Evolutionary conservation across 1,140 invertebrate species (phyloP), one percentile per base, ranked within the genome.

Genomic region (Aethina tumida): DNA sequence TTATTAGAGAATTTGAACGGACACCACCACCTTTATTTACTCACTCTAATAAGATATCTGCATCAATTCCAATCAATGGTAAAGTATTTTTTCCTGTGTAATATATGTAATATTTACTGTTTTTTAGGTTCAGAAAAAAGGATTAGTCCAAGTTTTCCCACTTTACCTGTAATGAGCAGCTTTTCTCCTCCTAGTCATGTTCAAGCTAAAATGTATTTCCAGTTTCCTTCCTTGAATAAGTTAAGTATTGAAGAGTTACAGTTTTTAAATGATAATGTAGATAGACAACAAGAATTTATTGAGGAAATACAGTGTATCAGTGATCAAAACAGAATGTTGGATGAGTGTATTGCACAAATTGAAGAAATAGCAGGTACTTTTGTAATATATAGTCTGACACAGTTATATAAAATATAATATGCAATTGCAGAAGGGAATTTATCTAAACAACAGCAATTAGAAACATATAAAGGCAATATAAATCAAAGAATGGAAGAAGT

Each of bases 1-100:
- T 84, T 24, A 81, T 81, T 38, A 63, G 81, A 50, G 81, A 84
- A 59, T 81, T 83, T 48, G 76, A 80, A 57, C 71, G 74, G 52
- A 72, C 71, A 55, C 74, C 75, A 25, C 74, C 74, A 2, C 59
- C 62, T 35, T 50, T 71, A 37, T 35, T 59, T 41, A 59, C 63
- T 38, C 64, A 69, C 5, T 30, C 27, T 45, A 61, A 54, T 44
- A 60, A 57, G 18, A 50, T 57, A 30, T 52, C 53, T 6, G 50
- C 63, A 22, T 56, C 57, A 35, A 49, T 62, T 25, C 42, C 59
- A 40, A 58, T 61, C 30, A 56, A 53, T 65, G 67, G 66, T 67
- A 57, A 41, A 35, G 35, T 17, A 30, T 33, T 24, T 15, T 5
- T 29, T 14, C 28, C 10, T 3, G 15, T n/a, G n/a, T n/a, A n/a